These are phyloP conservation scores for Odontocerum albicorne DNA, from an alignment of 2,888 invertebrate genomes.

Conservation along the genomic window DNA sequence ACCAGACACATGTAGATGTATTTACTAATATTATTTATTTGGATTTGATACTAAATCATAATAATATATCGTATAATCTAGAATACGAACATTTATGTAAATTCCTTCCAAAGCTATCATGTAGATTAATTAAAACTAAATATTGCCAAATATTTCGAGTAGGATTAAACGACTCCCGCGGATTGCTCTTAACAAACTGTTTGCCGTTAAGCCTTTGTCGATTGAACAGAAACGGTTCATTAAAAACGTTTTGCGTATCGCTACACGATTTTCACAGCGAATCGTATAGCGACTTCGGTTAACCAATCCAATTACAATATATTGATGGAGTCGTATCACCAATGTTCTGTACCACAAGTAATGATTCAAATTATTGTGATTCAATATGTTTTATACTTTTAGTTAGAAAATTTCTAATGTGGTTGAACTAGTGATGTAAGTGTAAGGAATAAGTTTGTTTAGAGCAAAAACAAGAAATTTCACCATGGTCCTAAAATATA, in stretches of 20 bases:
- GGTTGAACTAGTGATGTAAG: slow-evolving; percentile 10
- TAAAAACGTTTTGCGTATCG: background rate
- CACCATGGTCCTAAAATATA: no score
- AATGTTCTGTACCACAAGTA: background rate
- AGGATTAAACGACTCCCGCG: no score
- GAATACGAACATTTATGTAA: no score
- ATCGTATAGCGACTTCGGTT: slow-evolving; percentile 8
- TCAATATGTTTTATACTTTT: slow-evolving; percentile 28
- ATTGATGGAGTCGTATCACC: background rate
- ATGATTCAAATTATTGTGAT: slow-evolving; percentile 17
- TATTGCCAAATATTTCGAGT: no score
- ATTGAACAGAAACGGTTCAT: slow-evolving; percentile 5
- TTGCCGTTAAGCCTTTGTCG: background rate
- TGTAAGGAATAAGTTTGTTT: slow-evolving; percentile 37
- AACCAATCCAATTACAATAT: slow-evolving; percentile 1
- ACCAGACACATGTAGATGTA: no score
- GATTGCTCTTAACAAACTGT: background rate
- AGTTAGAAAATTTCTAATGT: slow-evolving; percentile 28
- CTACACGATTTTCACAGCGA: background rate
- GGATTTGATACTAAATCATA: no score
- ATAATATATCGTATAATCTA: background rate
- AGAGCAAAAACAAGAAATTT: no score
- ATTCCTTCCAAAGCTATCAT: background rate
- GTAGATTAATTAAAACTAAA: background rate
- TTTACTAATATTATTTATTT: no score